phyloP scores from a whole-genome alignment of 2,888 invertebrate genomes.

The Diarsia rubi region DNA sequence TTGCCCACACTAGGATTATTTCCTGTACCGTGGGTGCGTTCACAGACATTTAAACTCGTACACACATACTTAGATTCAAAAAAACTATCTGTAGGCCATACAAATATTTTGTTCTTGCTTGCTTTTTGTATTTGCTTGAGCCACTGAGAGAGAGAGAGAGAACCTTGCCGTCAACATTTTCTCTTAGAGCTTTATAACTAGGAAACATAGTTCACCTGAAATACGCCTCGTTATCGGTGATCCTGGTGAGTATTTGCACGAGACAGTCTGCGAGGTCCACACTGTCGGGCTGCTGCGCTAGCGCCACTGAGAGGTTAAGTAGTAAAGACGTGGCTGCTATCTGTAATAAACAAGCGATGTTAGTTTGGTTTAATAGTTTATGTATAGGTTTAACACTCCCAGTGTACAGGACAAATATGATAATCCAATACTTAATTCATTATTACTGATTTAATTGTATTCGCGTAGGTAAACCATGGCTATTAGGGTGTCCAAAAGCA shows the following conservation, averaged over 20 bases:
- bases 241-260: constrained; percentile 88
- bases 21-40: too few relatives aligned
- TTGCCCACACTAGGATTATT: too few relatives aligned
- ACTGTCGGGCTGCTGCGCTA: constrained; percentile 90
- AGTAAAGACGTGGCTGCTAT: constrained; percentile 94
- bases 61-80: too few relatives aligned
- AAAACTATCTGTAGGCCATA: too few relatives aligned
- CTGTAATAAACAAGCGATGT: constrained; percentile 78
- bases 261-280: constrained; percentile 89
- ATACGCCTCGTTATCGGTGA: constrained; percentile 93
- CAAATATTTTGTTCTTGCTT: too few relatives aligned
- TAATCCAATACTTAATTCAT: neutral
- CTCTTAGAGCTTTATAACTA: neutral
- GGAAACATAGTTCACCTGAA: constrained; percentile 84
- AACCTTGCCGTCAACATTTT: neutral
- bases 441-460: neutral
- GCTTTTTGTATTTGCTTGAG: too few relatives aligned
- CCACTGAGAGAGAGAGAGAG: too few relatives aligned
- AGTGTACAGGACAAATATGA: neutral
- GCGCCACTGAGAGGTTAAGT: constrained; percentile 93
- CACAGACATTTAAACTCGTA: too few relatives aligned
- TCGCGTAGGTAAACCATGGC: too few relatives aligned
- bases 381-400: neutral
- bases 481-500: too few relatives aligned
- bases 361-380: neutral